Base-by-base conservation (phyloP, 2,888 invertebrate species). In the Drosophila anomalata region DNA sequence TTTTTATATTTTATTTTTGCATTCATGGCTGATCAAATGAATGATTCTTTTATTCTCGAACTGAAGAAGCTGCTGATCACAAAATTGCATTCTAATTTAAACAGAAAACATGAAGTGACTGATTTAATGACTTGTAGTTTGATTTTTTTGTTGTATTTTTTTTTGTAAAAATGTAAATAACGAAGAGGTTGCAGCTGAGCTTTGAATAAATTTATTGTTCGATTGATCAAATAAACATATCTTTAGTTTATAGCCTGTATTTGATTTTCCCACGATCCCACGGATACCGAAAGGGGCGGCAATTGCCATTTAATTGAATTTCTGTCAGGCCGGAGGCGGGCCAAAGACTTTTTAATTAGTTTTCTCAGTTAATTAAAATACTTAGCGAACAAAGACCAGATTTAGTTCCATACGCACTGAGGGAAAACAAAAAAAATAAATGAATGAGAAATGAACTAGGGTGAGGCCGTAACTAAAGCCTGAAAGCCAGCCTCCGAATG, bases 391-490 rank as follows among this genome's bases (percentile, higher is more conserved):
- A 24, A 26, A 58, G 22, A n/a, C 20, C 26, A 26, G 17, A 41
- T 62, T 17, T 36, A 12, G 7, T 11, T 33, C n/a, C 44, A 29
- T 29, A 63, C 65, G 62, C 62, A 63, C 42, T 4, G 36, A 12
- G 33, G 33, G 33, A 12, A 2, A 6, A 14, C n/a, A 14, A 41
- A 41, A 17, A 41, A 1, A n/a, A 36, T 12, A 1, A 12, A 17
- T 17, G 17, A 17, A 7, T n/a, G n/a, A n/a, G n/a, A 36, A 14
- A 14, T 36, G n/a, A 36, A 47, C 39, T 70, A 70, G 63, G 79
- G 79, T 68, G 79, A 82, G 79, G 79, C 77, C 66, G 74, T 70
- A 74, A 79, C 76, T 82, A 72, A 78, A 79, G 70, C 70, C 33
- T 33, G 33, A 12, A 11, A 12, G 70, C 63, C 79, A 77, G 82